These are phyloP conservation scores for Apotomis betuletana DNA, from an alignment of 2,888 invertebrate species.

Conservation along the genomic window DNA sequence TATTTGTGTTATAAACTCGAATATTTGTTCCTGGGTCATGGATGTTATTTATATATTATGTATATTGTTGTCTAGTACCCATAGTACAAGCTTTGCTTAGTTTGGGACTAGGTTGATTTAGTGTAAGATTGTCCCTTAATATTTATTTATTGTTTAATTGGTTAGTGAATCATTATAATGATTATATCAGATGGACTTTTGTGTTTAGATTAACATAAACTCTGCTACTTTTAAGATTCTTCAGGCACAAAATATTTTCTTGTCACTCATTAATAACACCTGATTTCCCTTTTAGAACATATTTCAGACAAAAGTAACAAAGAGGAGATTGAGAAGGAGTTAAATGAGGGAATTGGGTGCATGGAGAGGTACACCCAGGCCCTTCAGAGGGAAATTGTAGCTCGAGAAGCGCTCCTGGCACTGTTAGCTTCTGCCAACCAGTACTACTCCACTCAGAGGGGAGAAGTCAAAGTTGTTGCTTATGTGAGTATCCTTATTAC, in stretches of 20 bases:
- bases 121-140: too few relatives aligned
- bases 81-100: too few relatives aligned
- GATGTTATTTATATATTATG: too few relatives aligned
- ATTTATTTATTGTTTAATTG: too few relatives aligned
- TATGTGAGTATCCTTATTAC: slow-evolving; percentile 87
- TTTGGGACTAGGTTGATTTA: too few relatives aligned
- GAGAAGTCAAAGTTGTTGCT: slow-evolving; percentile 97
- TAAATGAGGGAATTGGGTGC: slow-evolving; percentile 91
- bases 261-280: not conserved
- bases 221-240: not conserved
- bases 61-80: too few relatives aligned
- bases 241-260: not conserved
- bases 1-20: too few relatives aligned
- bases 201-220: too few relatives aligned
- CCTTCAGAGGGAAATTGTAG: slow-evolving; percentile 91
- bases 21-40: too few relatives aligned
- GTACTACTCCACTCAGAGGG: slow-evolving; percentile 94
- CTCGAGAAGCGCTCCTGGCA: slow-evolving; percentile 90
- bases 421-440: slow-evolving; percentile 91
- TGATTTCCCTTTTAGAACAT: slow-evolving; percentile 29
- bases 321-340: slow-evolving; percentile 93
- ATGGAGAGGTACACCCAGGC: slow-evolving; percentile 92
- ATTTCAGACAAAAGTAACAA: slow-evolving; percentile 90
- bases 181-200: too few relatives aligned
- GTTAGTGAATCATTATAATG: too few relatives aligned